Base-by-base conservation (phyloP, 92 coral and sea anemone genomes). In the Palythoa heliodiscus region DNA sequence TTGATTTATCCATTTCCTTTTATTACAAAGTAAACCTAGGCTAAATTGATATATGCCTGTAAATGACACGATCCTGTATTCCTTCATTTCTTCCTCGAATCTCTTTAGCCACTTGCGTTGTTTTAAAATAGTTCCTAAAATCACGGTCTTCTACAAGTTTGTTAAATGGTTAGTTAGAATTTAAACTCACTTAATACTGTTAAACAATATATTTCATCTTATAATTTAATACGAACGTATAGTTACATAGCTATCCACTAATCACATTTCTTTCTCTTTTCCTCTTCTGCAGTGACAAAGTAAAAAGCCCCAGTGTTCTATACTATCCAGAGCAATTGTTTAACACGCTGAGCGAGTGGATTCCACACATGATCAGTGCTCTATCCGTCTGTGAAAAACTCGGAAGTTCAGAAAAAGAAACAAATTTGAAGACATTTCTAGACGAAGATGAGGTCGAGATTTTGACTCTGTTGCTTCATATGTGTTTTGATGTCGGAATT, bases 401-500 rank as follows among this genome's bases (percentile, higher is more conserved):
- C 39, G 63, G 47, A 23, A 47, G 2, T 66, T 64, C 74, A 22
- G 73, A 80, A 50, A 80, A 80, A 66, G 73, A 43, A 66, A 22
- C 47, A 2, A 29, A 69, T 35, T 84, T 94, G 68, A 89, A 73
- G 17, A 43, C 77, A 23, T 89, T 90, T 39, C 79, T 92, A 11
- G 90, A 86, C 9, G 89, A 70, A 38, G 76, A 71, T 25, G 87
- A 86, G 19, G 82, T 71, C 39, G 78, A 40, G 7, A 76, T 88
- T 15, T 82, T 94, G 13, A 88, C 92, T 40, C 57, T 73, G 47
- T 76, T 94, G 53, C 71, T 91, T 69, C 76, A 86, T 25, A 92
- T 92, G 92, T 94, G 98, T 72, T 82, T 92, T 17, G 98, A 94
- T 71, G 67, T 85, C 40, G 98, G 95, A 50, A 78, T 92, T 8